Percentiles rank a stretch among this genome's conserved stretches.
These are phyloP conservation scores for Zaprionus tsacasi DNA, from an alignment of 1,140 invertebrate genomes.

Conservation along the genomic window DNA sequence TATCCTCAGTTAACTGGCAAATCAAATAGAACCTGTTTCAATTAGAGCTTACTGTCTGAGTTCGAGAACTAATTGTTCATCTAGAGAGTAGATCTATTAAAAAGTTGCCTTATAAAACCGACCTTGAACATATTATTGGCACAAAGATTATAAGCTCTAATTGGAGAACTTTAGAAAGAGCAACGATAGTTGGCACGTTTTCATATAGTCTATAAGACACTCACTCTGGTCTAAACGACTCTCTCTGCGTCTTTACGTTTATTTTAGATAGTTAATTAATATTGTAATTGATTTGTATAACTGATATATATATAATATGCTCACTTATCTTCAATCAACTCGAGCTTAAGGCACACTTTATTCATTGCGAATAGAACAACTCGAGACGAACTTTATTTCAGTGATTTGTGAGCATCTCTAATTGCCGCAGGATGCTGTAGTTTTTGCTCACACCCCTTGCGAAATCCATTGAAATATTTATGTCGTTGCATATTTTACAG, in stretches of 20 bases:
- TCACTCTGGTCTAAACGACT: not conserved
- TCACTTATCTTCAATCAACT: not conserved
- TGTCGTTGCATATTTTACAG: slow-evolving; percentile 78
- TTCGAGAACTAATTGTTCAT: not conserved
- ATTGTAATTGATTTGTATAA: too few relatives aligned
- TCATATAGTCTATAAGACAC: not conserved
- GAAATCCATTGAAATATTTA: slow-evolving; percentile 71
- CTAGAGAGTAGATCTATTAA: not conserved
- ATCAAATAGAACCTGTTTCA: not conserved
- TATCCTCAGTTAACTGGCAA: not conserved
- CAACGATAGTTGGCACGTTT: not conserved
- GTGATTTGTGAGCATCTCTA: slow-evolving; percentile 60
- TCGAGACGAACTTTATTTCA: slow-evolving; percentile 12
- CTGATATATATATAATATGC: not conserved
- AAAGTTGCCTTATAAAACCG: not conserved
- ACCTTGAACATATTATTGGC: not conserved
- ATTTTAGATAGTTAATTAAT: too few relatives aligned
- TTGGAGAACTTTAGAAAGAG: not conserved
- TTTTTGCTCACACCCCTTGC: slow-evolving; percentile 52
- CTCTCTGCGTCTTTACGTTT: too few relatives aligned
- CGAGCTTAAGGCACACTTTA: not conserved
- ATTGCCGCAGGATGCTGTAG: slow-evolving; percentile 26
- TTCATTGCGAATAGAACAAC: not conserved
- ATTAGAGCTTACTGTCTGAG: not conserved
- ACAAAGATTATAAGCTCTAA: not conserved